phyloP scores from a whole-genome alignment of 1,140 invertebrate species.

The Drosophila ironensis region DNA sequence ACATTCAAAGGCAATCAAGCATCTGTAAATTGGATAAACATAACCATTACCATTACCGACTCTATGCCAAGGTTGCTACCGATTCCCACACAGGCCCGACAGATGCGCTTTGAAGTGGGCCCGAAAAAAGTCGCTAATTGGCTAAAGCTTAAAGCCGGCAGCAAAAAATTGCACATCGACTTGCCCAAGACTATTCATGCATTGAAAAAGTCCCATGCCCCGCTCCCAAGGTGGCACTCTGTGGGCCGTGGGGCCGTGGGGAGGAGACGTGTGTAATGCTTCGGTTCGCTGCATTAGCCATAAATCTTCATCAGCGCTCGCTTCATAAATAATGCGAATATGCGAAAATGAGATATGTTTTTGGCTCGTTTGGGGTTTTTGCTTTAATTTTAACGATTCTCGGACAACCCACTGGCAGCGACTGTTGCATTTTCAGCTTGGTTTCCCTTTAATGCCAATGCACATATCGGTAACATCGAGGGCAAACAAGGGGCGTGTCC shows the following conservation, averaged over 20 bases:
- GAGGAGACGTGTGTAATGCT: slow-evolving; percentile 35
- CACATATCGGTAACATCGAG: slow-evolving; percentile 37
- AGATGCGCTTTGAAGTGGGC: neutral
- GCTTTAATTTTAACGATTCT: slow-evolving; percentile 18
- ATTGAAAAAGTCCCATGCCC: neutral
- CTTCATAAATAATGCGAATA: slow-evolving; percentile 56
- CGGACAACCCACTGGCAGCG: neutral
- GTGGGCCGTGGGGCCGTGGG: neutral
- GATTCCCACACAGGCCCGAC: slow-evolving; percentile 10
- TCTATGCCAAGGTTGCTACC: slow-evolving; percentile 10
- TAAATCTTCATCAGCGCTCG: slow-evolving; percentile 65
- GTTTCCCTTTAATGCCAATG: slow-evolving; percentile 16
- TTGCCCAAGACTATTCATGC: slow-evolving; percentile 13
- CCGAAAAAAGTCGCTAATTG: slow-evolving; percentile 28
- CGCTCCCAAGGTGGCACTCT: neutral
- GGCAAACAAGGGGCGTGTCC: slow-evolving; percentile 54
- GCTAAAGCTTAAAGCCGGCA: slow-evolving; percentile 12
- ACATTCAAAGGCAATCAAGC: no score
- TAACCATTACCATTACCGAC: slow-evolving; percentile 1
- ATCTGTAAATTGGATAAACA: no score
- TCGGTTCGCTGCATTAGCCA: slow-evolving; percentile 59
- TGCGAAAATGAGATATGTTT: slow-evolving; percentile 30
- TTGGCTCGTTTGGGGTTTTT: slow-evolving; percentile 32
- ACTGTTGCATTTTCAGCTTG: slow-evolving; percentile 31
- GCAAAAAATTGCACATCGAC: slow-evolving; percentile 21